Evolutionary conservation across 2,888 invertebrate genomes (phyloP), one percentile per base, ranked within the genome.

Genomic region (Strigamia crassipes): DNA sequence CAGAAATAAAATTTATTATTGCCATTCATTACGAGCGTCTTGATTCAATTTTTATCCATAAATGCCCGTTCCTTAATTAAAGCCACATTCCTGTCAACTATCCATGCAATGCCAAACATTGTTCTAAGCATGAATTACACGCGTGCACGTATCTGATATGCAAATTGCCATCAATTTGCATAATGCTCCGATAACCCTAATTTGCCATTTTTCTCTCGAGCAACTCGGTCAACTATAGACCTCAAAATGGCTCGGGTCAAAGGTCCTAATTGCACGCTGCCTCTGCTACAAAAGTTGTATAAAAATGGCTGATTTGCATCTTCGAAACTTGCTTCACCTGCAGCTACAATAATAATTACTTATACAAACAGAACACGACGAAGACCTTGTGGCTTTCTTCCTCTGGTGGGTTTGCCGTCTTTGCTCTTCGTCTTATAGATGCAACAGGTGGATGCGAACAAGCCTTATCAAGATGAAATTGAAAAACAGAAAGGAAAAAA

Each of bases 121-220:
- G 61, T 66, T 66, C 61, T 23, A 66, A 66, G 46, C 46, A 46
- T 46, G 46, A 66, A 66, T 23, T 46, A 46, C 61, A 66, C 61
- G 61, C 61, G 23, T 21, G 61, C 61, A 23, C 61, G 23, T 66
- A 66, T 66, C 61, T 23, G 61, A 66, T 66, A 66, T 66, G 61
- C 23, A 66, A 66, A 66, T 66, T 21, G 23, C 21, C 23, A 21
- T 23, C 61, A 66, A 66, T 66, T 66, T 66, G 23, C 61, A 66
- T 66, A 66, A 66, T 66, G 61, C 23, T 23, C 21, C 61, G 61
- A 66, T 66, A 66, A 66, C 61, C 61, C 61, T 66, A 66, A 66
- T 66, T 66, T 66, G 61, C 61, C 61, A 66, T 66, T 66, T 66
- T 66, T 66, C 61, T 66, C 46, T 46, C 46, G 46, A 46, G 46